Percentiles rank a stretch among this genome's conserved stretches.
phyloP scores from a whole-genome alignment of 2,888 invertebrate species.

The Hymenopus coronatus region DNA sequence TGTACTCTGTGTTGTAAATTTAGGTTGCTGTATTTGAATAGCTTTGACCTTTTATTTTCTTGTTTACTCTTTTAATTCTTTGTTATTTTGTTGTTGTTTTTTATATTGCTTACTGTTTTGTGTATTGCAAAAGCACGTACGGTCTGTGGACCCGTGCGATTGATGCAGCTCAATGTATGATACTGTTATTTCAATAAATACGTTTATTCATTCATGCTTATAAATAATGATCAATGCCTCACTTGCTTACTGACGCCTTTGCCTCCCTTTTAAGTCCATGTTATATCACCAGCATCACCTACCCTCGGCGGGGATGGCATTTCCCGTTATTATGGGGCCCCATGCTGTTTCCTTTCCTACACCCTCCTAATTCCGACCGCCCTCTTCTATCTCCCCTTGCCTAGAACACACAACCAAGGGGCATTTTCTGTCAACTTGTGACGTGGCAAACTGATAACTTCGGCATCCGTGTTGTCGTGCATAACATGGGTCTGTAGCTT shows the following conservation, averaged over 20 bases:
- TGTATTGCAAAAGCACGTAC: too few species aligned
- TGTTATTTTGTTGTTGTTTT: too few species aligned
- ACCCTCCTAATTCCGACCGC: neutral
- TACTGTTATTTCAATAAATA: too few species aligned
- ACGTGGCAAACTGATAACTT: neutral
- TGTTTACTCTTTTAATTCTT: too few species aligned
- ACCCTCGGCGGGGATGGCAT: neutral
- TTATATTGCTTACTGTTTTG: too few species aligned
- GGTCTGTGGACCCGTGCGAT: too few species aligned
- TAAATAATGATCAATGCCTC: neutral
- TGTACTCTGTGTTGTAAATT: too few species aligned
- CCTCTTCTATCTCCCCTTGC: neutral
- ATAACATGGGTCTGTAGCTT: neutral
- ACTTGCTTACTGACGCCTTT: neutral
- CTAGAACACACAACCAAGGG: neutral
- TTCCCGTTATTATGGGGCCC: neutral
- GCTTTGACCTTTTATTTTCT: too few species aligned
- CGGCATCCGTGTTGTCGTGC: neutral
- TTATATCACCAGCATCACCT: neutral
- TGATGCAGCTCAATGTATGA: too few species aligned
- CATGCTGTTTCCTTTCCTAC: neutral
- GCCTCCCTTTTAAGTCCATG: neutral
- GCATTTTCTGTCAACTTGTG: neutral
- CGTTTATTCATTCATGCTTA: too few species aligned
- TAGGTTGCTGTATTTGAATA: too few species aligned